Evolutionary conservation across 2,888 invertebrate genomes (phyloP), one percentile per base, ranked within the genome.

Genomic region (Ophioninae sp.): DNA sequence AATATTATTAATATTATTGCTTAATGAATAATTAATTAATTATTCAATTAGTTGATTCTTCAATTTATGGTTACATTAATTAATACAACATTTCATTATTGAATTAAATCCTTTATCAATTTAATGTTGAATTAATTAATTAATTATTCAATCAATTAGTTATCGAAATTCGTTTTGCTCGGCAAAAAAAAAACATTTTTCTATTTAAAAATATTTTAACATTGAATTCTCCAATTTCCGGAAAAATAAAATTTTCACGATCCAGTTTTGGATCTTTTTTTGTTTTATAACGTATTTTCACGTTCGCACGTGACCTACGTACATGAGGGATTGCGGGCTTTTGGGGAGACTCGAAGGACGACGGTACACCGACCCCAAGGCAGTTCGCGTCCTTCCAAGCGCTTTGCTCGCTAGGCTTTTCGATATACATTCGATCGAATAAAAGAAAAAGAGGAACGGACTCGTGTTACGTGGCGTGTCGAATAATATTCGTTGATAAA

Each of bases 301-400:
- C 23, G n/a, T 56, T 64, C 39, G 7, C 37, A 37, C 23, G n/a
- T 5, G 30, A 17, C 7, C n/a, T 37, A 6, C n/a, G 63, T 30
- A 10, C 20, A 23, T 30, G 17, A 17, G 20, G 64, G 74, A 59
- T 83, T 77, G 69, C 68, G 71, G 30, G 68, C 58, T 41, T 59
- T 78, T 74, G 59, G 77, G 77, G 76, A 68, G 68, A 81, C 39
- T 59, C 80, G 81, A 81, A 84, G 84, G 84, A 73, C 84, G 51
- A 73, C 63, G 79, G 79, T 81, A 76, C 81, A 81, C 67, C 79
- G 81, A 79, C 81, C 84, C 81, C 84, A 41, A 59, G 75, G 65
- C 68, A 23, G 20, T 65, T 75, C 75, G 81, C 44, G 84, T 84
- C 84, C 81, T 84, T 79, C 72, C 72, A 72, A 61, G 44, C 58